Base-by-base conservation (phyloP, 2,113 vertebrate species). In the Malurus elegans region DNA sequence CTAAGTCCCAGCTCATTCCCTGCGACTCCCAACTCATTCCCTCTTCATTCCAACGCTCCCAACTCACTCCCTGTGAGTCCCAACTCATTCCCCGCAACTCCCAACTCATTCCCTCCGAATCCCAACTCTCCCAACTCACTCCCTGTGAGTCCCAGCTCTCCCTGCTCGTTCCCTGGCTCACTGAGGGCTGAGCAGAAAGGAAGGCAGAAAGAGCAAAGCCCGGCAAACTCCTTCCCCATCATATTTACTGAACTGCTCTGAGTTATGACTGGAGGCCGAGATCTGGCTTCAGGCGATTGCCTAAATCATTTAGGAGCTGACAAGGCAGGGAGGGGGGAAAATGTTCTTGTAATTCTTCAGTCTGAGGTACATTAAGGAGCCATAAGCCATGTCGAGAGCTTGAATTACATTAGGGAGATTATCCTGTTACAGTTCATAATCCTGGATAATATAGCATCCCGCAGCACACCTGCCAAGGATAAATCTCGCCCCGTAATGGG, bases 321-420 rank as follows among this genome's bases (percentile, higher is more conserved):
- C 97, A 98, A 98, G 97, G 97, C 95, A 95, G 97, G 97, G 96
- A 97, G 97, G 97, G 97, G 97, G 97, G 95, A 95, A 97, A 97
- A 97, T 98, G 98, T 98, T 98, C 98, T 98, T 98, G 97, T 98
- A 98, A 98, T 98, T 98, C 98, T 98, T 98, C 98, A 98, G 98
- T 98, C 98, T 98, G 97, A 98, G 98, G 98, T 98, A 98, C 98
- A 98, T 98, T 98, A 98, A 98, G 98, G 98, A 98, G 98, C 98
- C 98, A 98, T 98, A 98, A 98, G 98, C 98, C 98, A 98, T 98
- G 98, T 98, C 98, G 96, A 98, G 98, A 98, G 97, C 98, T 98
- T 98, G 98, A 98, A 98, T 98, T 98, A 98, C 98, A 98, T 98
- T 98, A 98, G 96, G 97, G 98, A 98, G 98, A 98, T 98, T 98